Base-by-base conservation (phyloP, 2,888 invertebrate genomes). In the Drosophila meridiana region DNA sequence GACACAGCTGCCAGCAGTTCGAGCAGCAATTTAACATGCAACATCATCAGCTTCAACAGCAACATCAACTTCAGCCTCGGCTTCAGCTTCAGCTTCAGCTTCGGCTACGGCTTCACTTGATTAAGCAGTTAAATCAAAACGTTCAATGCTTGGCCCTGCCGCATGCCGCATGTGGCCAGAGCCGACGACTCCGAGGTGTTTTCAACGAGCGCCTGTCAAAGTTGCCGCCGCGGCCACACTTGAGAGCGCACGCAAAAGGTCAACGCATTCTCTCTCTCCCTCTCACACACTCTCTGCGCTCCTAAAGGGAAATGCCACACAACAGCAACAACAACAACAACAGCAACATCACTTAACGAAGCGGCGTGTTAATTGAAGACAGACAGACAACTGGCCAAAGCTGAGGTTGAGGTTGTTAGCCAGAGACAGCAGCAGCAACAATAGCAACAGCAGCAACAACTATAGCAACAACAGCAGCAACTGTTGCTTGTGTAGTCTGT, bases 331-430 rank as follows among this genome's bases (percentile, higher is more conserved):
- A 34, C 75, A 48, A 26, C 81, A 64, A 34, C 73, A 34, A 45
- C 50, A 50, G 59, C 85, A 85, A 80, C 87, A 74, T 62, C 78
- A 67, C 75, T 78, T 82, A 82, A 82, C 84, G 85, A 85, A 86
- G 87, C 90, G 77, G 90, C 89, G 87, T 90, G 87, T 90, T 87
- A 87, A 87, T 87, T 87, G 90, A 90, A 87, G 89, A 90, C 89
- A 90, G 69, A 63, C 90, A 86, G 81, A 75, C 87, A 78, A 81
- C 78, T 81, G 78, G 78, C 82, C 78, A 81, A 78, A 77, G 82
- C 78, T 77, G 82, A 77, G 78, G 68, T 69, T 81, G 64, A 78
- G 68, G 62, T 81, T 73, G 78, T 77, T 78, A 81, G 78, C 78
- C 81, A 80, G 64, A 34, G 26, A 55, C 52, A 43, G 47, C 57